phyloP scores from a whole-genome alignment of 2,113 vertebrate genomes.

The Ceuthmochares aereus region DNA sequence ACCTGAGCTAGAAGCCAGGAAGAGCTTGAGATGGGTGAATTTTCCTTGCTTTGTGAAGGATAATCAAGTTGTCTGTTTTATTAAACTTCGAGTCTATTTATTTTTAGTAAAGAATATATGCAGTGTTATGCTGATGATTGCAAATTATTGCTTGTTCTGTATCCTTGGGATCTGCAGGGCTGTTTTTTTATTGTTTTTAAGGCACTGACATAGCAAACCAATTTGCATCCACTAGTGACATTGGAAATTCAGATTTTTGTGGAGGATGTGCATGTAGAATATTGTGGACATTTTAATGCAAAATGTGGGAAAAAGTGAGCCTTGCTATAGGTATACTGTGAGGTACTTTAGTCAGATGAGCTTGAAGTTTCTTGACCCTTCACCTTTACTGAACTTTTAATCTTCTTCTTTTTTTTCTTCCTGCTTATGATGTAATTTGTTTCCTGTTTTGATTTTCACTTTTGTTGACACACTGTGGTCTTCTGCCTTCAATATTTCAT shows the following conservation, averaged over 20 bases:
- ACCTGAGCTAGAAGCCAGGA: not conserved
- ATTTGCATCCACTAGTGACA: not conserved
- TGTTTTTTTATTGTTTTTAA: not conserved
- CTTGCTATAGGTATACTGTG: not conserved
- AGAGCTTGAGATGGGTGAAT: not conserved
- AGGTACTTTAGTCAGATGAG: not conserved
- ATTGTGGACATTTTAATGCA: not conserved
- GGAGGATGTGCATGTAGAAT: not conserved
- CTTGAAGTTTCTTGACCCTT: not conserved
- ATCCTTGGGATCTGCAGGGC: not conserved
- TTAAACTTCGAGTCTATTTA: not conserved
- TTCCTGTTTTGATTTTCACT: not conserved
- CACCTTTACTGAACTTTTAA: slow-evolving; percentile 1
- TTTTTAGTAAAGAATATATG: not conserved
- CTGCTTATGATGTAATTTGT: not conserved
- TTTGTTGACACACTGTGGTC: not conserved
- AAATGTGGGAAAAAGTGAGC: not conserved
- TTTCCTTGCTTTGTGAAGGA: not conserved
- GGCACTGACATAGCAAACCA: not conserved
- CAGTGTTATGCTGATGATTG: not conserved
- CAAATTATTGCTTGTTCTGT: not conserved
- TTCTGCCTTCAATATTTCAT: not conserved
- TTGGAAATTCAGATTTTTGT: not conserved
- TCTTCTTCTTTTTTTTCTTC: not conserved
- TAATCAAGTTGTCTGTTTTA: not conserved